A percentile compares a stretch with the other conserved stretches of the same genome.
Evolutionary conservation across 2,113 vertebrate genomes (phyloP).

Genomic region (Azemiops feae): DNA sequence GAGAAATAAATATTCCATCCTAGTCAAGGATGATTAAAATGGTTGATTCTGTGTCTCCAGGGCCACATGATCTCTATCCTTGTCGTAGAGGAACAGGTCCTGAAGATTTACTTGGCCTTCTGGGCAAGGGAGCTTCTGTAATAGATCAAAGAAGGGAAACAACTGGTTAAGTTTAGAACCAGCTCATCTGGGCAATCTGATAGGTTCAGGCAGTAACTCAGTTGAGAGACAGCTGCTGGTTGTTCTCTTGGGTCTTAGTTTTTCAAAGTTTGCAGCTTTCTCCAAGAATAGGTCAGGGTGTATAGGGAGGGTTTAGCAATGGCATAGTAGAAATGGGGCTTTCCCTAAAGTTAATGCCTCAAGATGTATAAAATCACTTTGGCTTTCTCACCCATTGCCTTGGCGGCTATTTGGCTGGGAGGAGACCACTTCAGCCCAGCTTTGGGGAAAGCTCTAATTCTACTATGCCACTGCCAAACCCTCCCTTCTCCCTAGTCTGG

Average conservation of each 20-base stretch:
- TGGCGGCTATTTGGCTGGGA: not conserved
- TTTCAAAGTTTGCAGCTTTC: too few relatives aligned
- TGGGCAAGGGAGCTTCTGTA: not conserved
- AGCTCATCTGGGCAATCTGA: too few relatives aligned
- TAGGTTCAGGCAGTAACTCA: too few relatives aligned
- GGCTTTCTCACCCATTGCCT: not conserved
- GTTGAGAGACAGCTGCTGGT: too few relatives aligned
- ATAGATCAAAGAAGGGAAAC: not conserved
- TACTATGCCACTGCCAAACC: not conserved
- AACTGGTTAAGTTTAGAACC: not conserved
- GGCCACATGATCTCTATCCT: not conserved
- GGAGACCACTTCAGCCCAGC: not conserved
- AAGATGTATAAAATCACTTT: not conserved
- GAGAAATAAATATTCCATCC: not conserved
- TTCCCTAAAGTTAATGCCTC: too few relatives aligned
- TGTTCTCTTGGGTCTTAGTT: too few relatives aligned
- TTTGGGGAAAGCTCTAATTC: not conserved
- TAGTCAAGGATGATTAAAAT: not conserved
- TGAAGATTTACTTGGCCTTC: not conserved
- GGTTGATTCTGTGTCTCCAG: not conserved
- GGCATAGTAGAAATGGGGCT: too few relatives aligned
- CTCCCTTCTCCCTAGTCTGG: not conserved
- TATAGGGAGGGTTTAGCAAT: too few relatives aligned
- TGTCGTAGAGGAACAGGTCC: not conserved
- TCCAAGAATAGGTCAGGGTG: too few relatives aligned